Evolutionary conservation across 2,797 vertebrate genomes (phyloP).

Genomic region (Phrynocephalus forsythii): DNA sequence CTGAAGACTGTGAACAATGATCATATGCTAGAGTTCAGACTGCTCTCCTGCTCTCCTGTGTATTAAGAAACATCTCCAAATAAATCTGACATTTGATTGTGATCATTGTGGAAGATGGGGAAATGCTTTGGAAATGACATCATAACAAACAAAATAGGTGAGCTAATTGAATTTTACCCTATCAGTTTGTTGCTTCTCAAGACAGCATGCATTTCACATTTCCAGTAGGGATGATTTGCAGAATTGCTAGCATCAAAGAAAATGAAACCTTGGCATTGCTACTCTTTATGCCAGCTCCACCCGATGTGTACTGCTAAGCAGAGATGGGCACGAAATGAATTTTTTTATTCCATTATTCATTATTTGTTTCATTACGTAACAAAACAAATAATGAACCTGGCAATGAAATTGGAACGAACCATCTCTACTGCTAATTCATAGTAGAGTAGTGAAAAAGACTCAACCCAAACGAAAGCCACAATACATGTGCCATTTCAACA

Average conservation of each 20-base stretch:
- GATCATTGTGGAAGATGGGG: background rate
- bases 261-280: constrained; percentile 14
- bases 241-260: constrained; percentile 40
- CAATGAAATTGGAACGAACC: no score
- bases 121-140: constrained; percentile 37
- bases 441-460: constrained; percentile 2
- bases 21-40: background rate
- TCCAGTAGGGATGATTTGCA: constrained; percentile 8
- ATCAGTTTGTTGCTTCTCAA: background rate
- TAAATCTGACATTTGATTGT: constrained; percentile 42
- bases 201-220: constrained; percentile 16
- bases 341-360: no score
- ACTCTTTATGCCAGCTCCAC: background rate
- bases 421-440: constrained; percentile 1
- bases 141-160: background rate
- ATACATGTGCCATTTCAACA: constrained; percentile 1
- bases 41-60: constrained; percentile 24
- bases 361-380: no score
- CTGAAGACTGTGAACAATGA: constrained; percentile 47
- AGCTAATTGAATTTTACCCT: background rate
- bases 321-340: no score
- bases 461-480: background rate
- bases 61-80: constrained; percentile 36
- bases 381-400: no score
- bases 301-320: background rate